phyloP scores from a whole-genome alignment of 2,888 invertebrate genomes.

The Protophormia terraenovae region DNA sequence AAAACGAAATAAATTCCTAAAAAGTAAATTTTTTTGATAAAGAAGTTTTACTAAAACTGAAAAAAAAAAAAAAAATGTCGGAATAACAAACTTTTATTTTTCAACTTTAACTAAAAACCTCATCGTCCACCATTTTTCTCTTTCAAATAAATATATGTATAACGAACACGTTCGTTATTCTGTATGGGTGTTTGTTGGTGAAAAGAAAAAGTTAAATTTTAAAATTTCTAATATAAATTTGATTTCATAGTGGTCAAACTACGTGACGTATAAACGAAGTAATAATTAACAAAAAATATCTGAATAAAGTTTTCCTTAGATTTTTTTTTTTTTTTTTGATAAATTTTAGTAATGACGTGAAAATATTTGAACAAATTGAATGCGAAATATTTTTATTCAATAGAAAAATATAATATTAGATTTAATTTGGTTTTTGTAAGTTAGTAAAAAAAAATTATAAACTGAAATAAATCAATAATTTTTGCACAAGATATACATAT shows the following conservation, averaged over 20 bases:
- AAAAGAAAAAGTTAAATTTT: background rate
- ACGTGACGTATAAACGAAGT: background rate
- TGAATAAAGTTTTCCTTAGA: background rate
- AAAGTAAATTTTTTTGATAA: background rate
- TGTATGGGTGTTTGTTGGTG: no score
- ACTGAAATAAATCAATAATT: background rate
- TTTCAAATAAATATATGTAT: background rate
- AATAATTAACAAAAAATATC: background rate
- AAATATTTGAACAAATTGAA: background rate
- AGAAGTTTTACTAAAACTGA: background rate
- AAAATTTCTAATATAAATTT: conserved; percentile 13
- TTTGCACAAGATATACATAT: no score
- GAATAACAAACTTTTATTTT: conserved; percentile 18
- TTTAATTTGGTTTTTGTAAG: conserved; percentile 14
- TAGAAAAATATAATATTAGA: background rate
- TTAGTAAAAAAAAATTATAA: background rate
- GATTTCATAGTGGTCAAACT: conserved; percentile 24
- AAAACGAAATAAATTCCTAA: conserved; percentile 1
- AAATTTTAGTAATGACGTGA: background rate
- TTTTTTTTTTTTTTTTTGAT: background rate
- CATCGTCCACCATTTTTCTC: background rate
- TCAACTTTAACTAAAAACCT: background rate
- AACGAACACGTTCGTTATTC: background rate
- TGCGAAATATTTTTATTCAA: background rate
- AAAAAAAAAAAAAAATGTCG: background rate